Evolutionary conservation across 2,797 vertebrate genomes (phyloP).

Genomic region (Peromyscus nudipes): DNA sequence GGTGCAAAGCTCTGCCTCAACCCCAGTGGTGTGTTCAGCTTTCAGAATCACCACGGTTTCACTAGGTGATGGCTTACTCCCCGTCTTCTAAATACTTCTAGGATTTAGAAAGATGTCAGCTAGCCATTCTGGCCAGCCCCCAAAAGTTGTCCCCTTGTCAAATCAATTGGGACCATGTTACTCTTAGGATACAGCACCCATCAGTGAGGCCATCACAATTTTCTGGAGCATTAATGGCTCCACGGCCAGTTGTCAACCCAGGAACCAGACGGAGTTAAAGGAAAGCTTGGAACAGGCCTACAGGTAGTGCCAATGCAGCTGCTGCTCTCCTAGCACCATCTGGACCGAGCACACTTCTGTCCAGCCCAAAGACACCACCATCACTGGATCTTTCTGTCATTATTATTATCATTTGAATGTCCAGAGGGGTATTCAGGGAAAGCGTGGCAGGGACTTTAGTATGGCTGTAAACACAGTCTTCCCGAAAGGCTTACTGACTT

Average conservation of each 20-base stretch:
- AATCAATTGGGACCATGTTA: not conserved
- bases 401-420: not conserved
- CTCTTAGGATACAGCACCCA: not conserved
- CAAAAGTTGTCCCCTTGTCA: not conserved
- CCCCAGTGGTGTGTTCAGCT: not conserved
- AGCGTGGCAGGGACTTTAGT: not conserved
- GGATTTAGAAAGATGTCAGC: constrained; percentile 1
- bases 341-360: not conserved
- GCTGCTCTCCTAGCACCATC: not conserved
- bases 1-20: not conserved
- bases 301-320: not conserved
- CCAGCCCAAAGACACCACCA: not conserved
- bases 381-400: not conserved
- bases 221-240: not conserved
- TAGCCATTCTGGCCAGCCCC: not conserved
- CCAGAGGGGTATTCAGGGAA: constrained; percentile 74
- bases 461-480: constrained; percentile 67
- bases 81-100: not conserved
- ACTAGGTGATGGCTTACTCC: not conserved
- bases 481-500: constrained; percentile 63
- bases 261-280: not conserved
- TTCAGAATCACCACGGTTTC: not conserved
- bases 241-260: not conserved
- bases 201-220: not conserved
- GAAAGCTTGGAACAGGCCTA: constrained; percentile 21